Base-by-base conservation (phyloP, 2,113 vertebrate genomes). In the Labrus mixtus region DNA sequence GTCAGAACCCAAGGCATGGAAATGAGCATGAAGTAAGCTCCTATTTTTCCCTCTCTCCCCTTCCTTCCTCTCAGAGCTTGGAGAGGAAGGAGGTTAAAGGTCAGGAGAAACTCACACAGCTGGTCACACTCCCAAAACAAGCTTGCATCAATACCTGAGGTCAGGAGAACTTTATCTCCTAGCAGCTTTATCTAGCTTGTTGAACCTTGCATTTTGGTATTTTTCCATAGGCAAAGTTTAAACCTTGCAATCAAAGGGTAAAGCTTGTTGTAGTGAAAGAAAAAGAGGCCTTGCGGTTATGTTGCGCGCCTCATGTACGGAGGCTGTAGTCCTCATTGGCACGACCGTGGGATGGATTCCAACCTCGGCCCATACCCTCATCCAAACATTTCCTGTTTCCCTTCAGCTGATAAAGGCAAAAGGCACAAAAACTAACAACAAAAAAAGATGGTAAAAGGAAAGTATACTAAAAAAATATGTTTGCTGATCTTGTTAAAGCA, bases 11-110 rank as follows among this genome's bases (percentile, higher is more conserved):
- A 66, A 50, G 41, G 37, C 15, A 2, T 77, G 46, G 17, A 48
- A 48, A 48, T 48, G 17, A 48, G 50, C 82, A 83, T 84, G 85
- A 87, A 86, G 81, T 43, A 33, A 69, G 22, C 63, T 59, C 8
- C 51, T 65, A 45, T 4, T 66, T 76, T 50, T 50, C 68, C 53
- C 57, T n/a, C 22, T 29, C 10, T 2, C 2, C 41, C 45, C 54
- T 5, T 0, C 17, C 48, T n/a, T 51, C 48, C 48, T n/a, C 11
- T 51, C 15, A 0, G 55, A 19, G 41, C 45, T 59, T 16, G 11
- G 10, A 16, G 41, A 10, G 46, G 29, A 66, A 41, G 10, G n/a
- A 54, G 66, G 72, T 76, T 8, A 70, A 74, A 84, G 81, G 45
- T 89, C 55, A 79, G 11, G 11, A 23, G 19, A 83, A 43, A 73